phyloP scores from a whole-genome alignment of 2,888 invertebrate genomes.

The Eupsilia transversa region DNA sequence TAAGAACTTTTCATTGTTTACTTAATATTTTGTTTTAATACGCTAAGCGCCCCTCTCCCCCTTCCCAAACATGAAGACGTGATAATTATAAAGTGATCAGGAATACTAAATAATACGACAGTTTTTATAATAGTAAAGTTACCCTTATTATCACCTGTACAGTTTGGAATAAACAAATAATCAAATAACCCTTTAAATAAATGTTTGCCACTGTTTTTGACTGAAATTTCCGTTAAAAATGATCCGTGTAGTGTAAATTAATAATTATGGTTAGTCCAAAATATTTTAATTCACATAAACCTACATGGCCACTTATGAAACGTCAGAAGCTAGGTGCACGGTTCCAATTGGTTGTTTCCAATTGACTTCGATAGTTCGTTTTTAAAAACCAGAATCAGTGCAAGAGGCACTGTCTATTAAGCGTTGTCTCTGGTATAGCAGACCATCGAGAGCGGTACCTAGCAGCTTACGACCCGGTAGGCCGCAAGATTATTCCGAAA shows the following conservation, averaged over 20 bases:
- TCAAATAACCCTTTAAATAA: neutral
- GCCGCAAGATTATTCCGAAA: neutral
- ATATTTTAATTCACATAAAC: no score
- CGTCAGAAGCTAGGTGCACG: no score
- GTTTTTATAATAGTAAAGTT: constrained; percentile 53
- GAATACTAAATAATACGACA: constrained; percentile 58
- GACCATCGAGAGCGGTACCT: neutral
- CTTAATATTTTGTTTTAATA: constrained; percentile 34
- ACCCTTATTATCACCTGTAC: constrained; percentile 34
- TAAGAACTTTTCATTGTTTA: constrained; percentile 38
- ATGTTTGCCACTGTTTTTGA: neutral
- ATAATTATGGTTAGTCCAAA: neutral
- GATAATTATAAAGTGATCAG: constrained; percentile 64
- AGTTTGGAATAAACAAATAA: constrained; percentile 11
- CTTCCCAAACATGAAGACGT: constrained; percentile 59
- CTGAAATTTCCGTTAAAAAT: neutral
- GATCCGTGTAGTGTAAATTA: neutral
- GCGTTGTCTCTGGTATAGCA: neutral
- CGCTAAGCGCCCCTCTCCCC: constrained; percentile 40
- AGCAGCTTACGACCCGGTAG: neutral
- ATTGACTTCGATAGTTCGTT: no score
- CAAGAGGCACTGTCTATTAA: neutral
- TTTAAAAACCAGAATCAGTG: no score
- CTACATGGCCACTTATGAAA: no score
- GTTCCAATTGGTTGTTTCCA: no score